phyloP scores from a whole-genome alignment of 1,140 invertebrate species.

The Drosophila sulfurigaster region DNA sequence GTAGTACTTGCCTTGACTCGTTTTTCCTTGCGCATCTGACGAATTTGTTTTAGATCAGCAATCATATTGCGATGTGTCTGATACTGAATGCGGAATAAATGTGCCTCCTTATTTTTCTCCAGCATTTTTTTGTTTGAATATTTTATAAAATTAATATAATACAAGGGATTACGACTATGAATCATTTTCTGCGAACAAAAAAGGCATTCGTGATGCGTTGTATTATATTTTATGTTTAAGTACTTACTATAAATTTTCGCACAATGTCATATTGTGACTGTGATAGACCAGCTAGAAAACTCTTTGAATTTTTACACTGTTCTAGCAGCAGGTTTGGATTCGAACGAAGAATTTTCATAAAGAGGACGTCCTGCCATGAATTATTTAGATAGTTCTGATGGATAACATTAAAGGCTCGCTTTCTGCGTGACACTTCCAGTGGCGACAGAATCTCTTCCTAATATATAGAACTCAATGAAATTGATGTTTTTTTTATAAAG shows the following conservation, averaged over 20 bases:
- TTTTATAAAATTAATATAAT: slow-evolving; percentile 59
- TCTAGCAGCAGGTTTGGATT: slow-evolving; percentile 59
- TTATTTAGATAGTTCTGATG: slow-evolving; percentile 72
- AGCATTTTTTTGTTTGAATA: slow-evolving; percentile 62
- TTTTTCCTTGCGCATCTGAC: slow-evolving; percentile 40
- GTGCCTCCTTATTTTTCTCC: slow-evolving; percentile 53
- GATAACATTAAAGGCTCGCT: slow-evolving; percentile 72
- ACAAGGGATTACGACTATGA: slow-evolving; percentile 68
- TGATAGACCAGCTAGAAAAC: slow-evolving; percentile 23
- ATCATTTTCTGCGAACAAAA: slow-evolving; percentile 67
- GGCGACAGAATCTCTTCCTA: slow-evolving; percentile 58
- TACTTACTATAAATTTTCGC: slow-evolving; percentile 58
- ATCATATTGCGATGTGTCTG: slow-evolving; percentile 78
- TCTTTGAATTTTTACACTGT: slow-evolving; percentile 58
- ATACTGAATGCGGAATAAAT: slow-evolving; percentile 72
- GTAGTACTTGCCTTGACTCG: slow-evolving; percentile 32
- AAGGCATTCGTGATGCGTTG: background rate
- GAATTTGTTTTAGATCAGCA: slow-evolving; percentile 54
- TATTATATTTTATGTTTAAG: background rate
- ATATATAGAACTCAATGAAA: too few relatives aligned
- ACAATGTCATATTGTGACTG: slow-evolving; percentile 65
- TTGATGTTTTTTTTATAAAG: too few relatives aligned
- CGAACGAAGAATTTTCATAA: slow-evolving; percentile 61
- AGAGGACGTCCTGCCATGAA: slow-evolving; percentile 73
- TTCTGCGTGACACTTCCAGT: slow-evolving; percentile 64